Conservation (phyloP, 2,113 vertebrate species). For the Marmota monax region DNA sequence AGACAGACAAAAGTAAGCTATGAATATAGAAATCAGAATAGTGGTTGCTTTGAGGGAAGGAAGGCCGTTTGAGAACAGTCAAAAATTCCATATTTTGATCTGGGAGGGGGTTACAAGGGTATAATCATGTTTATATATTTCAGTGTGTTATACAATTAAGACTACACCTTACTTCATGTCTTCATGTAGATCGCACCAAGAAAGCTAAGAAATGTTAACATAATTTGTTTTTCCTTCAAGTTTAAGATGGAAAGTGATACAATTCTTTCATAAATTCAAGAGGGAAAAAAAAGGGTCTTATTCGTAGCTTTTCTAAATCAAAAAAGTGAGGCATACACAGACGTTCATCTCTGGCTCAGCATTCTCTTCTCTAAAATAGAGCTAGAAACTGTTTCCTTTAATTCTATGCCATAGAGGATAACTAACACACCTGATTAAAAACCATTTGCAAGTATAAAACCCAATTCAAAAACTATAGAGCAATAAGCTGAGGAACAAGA, state of each 20-base stretch:
- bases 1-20: slow-evolving; percentile 2
- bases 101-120: neutral
- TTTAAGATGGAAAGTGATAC: neutral
- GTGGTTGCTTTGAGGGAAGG: neutral
- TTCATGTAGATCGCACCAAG: neutral
- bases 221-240: slow-evolving; percentile 18
- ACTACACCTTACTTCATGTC: neutral
- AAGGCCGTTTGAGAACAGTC: neutral
- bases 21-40: neutral
- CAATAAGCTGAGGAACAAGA: neutral
- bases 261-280: neutral
- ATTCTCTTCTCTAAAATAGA: neutral
- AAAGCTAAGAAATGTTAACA: neutral
- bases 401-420: neutral
- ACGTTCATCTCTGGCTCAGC: neutral
- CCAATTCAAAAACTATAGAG: neutral
- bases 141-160: neutral
- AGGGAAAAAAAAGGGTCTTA: neutral
- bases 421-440: neutral
- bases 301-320: neutral
- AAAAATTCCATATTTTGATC: slow-evolving; percentile 14
- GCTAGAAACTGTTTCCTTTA: neutral
- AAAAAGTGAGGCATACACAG: neutral
- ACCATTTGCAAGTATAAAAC: neutral
- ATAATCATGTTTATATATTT: neutral